phyloP scores from a whole-genome alignment of 2,888 invertebrate genomes.

The Alviniconcha strummeri region DNA sequence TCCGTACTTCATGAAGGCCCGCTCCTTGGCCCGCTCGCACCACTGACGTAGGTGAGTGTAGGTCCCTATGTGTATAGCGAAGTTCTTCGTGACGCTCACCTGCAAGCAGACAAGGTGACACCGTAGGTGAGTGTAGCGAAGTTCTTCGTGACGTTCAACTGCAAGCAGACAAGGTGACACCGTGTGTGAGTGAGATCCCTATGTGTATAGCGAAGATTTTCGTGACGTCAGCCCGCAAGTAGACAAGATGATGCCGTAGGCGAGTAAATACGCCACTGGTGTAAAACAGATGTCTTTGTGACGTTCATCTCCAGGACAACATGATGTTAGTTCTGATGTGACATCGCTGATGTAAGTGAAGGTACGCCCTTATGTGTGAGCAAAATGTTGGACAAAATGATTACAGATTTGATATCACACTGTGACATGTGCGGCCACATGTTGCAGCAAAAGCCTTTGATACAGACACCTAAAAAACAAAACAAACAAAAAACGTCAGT shows the following conservation, averaged over 20 bases:
- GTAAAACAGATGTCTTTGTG: neutral
- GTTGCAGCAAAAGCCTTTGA: too few species aligned
- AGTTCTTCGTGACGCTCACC: conserved; percentile 37
- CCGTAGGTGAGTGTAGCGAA: too few species aligned
- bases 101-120: neutral
- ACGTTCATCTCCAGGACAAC: neutral
- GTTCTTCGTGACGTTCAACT: too few species aligned
- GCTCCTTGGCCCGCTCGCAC: conserved; percentile 68
- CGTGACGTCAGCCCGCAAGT: neutral
- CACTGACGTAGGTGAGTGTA: conserved; percentile 66
- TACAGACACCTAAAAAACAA: too few species aligned
- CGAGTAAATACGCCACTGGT: too few species aligned
- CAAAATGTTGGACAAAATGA: too few species aligned
- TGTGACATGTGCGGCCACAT: too few species aligned
- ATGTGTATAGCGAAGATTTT: conserved; percentile 51
- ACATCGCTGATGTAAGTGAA: too few species aligned
- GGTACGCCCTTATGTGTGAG: too few species aligned
- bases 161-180: too few species aligned
- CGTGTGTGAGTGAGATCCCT: conserved; percentile 64
- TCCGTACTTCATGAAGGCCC: conserved; percentile 61
- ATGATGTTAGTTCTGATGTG: neutral
- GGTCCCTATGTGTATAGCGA: conserved; percentile 56
- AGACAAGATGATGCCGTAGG: too few species aligned
- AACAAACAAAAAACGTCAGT: neutral
- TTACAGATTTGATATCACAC: too few species aligned